Conservation (phyloP, 2,797 vertebrate genomes). For the Selene dorsalis region DNA sequence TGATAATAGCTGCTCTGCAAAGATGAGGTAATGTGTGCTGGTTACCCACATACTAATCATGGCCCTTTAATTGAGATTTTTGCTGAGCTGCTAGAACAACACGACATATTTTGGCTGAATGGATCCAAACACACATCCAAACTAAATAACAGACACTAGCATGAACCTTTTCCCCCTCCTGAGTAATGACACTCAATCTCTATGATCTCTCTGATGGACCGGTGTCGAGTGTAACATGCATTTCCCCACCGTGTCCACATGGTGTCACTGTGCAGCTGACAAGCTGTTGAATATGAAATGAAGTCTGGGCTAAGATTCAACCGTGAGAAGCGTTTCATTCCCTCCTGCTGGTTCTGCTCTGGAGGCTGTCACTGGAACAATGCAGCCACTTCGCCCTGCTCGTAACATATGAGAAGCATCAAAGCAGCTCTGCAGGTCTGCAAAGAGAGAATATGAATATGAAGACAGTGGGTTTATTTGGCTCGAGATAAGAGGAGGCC, state of each 20-base stretch:
- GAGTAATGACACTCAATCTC: not conserved
- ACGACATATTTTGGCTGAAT: not conserved
- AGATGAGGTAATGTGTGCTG: conserved; percentile 10
- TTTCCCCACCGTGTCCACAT: conserved; percentile 41
- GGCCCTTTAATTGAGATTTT: not conserved
- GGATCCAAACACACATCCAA: not conserved
- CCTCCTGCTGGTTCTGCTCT: not conserved
- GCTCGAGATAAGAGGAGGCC: not conserved
- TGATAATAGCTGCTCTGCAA: not conserved
- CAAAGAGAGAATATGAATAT: not conserved
- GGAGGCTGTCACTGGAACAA: not conserved
- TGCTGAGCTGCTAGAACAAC: not conserved
- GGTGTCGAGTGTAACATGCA: conserved; percentile 7
- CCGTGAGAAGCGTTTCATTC: not conserved
- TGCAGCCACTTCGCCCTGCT: not conserved
- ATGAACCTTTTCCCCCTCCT: rapidly evolving
- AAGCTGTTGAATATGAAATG: not conserved
- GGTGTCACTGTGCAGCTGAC: conserved; percentile 53
- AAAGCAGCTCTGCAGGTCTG: not conserved
- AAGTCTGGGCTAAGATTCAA: not conserved
- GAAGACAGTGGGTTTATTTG: not conserved
- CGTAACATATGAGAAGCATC: not conserved
- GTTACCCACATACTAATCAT: conserved; percentile 4
- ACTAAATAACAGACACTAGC: not conserved
- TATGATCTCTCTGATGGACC: no score